phyloP scores from a whole-genome alignment of 2,113 vertebrate species.

The Phrynocephalus versicolor region DNA sequence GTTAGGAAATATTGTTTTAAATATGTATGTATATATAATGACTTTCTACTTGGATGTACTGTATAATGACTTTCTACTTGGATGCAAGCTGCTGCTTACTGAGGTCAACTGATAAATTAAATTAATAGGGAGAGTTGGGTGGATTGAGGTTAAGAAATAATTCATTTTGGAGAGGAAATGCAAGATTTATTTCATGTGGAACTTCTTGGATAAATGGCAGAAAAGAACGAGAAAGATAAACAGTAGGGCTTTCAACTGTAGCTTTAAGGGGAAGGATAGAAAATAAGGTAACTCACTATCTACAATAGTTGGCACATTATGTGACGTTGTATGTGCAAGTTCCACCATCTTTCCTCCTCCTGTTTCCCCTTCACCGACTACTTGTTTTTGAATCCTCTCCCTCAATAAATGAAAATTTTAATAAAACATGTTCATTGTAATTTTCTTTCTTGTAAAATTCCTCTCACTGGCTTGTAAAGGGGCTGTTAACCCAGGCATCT shows the following conservation, averaged over 20 bases:
- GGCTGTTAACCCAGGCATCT: accelerated
- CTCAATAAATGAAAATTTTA: conserved; percentile 38
- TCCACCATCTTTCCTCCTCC: not conserved
- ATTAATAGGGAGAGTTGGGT: too few relatives aligned
- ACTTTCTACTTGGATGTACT: conserved; percentile 1
- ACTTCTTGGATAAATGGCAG: not conserved
- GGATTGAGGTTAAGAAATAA: not conserved
- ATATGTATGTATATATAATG: not conserved
- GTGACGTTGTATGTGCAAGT: not conserved
- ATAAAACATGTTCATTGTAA: conserved; percentile 67
- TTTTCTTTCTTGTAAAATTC: conserved; percentile 48
- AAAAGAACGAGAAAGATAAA: not conserved
- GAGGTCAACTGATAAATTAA: not conserved
- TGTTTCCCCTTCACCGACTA: conserved; percentile 23
- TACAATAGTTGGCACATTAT: conserved; percentile 25
- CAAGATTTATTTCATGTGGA: not conserved
- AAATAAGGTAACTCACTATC: not conserved
- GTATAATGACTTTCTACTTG: conserved; percentile 21
- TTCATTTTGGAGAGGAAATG: not conserved
- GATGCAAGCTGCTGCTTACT: not conserved
- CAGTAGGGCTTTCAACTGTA: not conserved
- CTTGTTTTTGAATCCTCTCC: conserved; percentile 14
- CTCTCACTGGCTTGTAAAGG: not conserved
- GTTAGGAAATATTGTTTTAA: conserved; percentile 9
- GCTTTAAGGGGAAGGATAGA: not conserved